Base-by-base conservation (phyloP, 2,888 invertebrate species). In the Lasioglossum calceatum region DNA sequence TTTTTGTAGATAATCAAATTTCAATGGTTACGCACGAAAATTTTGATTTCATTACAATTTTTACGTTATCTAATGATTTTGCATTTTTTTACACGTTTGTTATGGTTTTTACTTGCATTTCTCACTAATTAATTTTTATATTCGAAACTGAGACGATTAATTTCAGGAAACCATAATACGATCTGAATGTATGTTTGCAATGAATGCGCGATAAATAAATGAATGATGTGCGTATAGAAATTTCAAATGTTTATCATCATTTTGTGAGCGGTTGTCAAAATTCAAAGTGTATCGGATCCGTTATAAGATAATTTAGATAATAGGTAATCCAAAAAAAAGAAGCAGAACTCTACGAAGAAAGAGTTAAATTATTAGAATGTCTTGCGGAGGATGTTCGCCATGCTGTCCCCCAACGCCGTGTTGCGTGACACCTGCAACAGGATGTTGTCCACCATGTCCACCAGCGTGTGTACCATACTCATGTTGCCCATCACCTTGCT, bases 401-500 rank as follows among this genome's bases (percentile, higher is more conserved):
- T 79, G 77, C 64, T 85, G 82, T 70, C 80, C 86, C 10, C 78
- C 88, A 82, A 88, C 94, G 32, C 95, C 95, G 89, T 95, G 95
- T 86, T 95, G 95, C 88, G 93, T 94, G 23, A 67, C 80, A 32
- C 50, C 80, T 27, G 12, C 54, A 44, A 58, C 70, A 8, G 83
- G 95, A 95, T 79, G 82, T 74, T 81, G 77, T 16, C 77, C 76
- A 64, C 71, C 88, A 58, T 87, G 75, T 19, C 77, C 76, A 64
- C 71, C 88, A 58, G 87, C 92, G 91, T 93, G 92, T 88, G 92
- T 92, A 91, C 82, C 89, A 76, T 92, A 87, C 77, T 82, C 81
- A 79, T 86, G 90, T 61, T 88, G 82, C 79, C 81, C 90, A 70
- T 86, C 91, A 39, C 77, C 87, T 67, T 92, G 88, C 79, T 75